phyloP scores from a whole-genome alignment of 1,140 invertebrate species.

The Eriosoma lanigerum region DNA sequence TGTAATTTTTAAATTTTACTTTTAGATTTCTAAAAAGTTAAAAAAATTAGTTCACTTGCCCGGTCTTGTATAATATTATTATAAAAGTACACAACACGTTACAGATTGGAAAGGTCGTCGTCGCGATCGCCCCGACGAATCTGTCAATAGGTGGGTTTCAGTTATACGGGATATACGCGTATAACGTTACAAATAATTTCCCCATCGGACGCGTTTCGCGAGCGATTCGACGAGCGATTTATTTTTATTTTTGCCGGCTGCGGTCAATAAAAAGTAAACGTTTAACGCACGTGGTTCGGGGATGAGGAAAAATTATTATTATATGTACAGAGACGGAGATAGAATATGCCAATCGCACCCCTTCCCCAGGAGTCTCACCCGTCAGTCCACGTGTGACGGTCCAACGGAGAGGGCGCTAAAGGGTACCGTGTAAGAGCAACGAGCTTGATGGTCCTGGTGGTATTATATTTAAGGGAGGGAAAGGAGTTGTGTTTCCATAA shows the following conservation, averaged over 20 bases:
- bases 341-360: not conserved
- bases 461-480: not conserved
- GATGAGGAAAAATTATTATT: not conserved
- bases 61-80: no score
- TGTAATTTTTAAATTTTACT: no score
- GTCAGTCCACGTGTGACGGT: not conserved
- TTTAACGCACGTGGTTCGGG: conserved; percentile 36
- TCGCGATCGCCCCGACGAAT: not conserved
- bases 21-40: no score
- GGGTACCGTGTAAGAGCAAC: not conserved
- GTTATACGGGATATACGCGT: no score
- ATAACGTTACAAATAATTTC: not conserved
- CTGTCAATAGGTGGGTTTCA: not conserved
- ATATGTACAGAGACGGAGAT: not conserved
- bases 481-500: conserved; percentile 41
- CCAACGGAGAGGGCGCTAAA: not conserved
- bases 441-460: not conserved
- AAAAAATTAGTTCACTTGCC: no score
- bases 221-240: not conserved
- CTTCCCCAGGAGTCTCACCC: no score
- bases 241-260: not conserved
- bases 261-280: conserved; percentile 45
- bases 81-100: no score
- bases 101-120: not conserved
- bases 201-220: not conserved